Evolutionary conservation across 1,140 invertebrate species (phyloP).

Genomic region (Lasioglossum albipes): DNA sequence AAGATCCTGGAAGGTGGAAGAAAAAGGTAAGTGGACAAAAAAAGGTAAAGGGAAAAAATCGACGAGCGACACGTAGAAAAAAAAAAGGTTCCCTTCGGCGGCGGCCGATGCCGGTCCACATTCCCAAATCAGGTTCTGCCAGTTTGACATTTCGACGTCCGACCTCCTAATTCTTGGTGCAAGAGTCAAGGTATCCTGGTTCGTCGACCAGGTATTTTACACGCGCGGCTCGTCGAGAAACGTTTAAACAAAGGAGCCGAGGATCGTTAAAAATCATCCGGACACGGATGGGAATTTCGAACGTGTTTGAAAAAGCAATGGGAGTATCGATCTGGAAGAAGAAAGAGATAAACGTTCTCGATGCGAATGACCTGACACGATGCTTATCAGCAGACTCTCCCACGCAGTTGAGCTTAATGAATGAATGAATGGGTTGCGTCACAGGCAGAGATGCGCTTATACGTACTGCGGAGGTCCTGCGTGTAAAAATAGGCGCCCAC

Average conservation of each 20-base stretch:
- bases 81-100: slow-evolving; percentile 26
- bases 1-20: background rate
- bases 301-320: background rate
- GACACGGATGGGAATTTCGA: too few relatives aligned
- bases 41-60: slow-evolving; percentile 12
- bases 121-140: slow-evolving; percentile 67
- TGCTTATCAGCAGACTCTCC: slow-evolving; percentile 52
- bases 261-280: too few relatives aligned
- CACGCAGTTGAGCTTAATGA: slow-evolving; percentile 63
- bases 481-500: slow-evolving; percentile 62
- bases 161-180: slow-evolving; percentile 50
- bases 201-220: slow-evolving; percentile 46
- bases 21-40: background rate
- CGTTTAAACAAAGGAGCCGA: background rate
- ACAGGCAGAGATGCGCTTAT: slow-evolving; percentile 66
- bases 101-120: slow-evolving; percentile 45
- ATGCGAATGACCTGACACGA: slow-evolving; percentile 20
- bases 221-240: slow-evolving; percentile 13
- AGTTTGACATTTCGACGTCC: slow-evolving; percentile 65
- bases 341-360: too few relatives aligned
- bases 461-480: slow-evolving; percentile 34
- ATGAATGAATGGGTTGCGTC: slow-evolving; percentile 71
- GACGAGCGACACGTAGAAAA: slow-evolving; percentile 1
- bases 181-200: slow-evolving; percentile 39
- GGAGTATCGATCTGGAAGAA: slow-evolving; percentile 2